Conservation (phyloP, 2,113 vertebrate genomes). For the Odobenus rosmarus region DNA sequence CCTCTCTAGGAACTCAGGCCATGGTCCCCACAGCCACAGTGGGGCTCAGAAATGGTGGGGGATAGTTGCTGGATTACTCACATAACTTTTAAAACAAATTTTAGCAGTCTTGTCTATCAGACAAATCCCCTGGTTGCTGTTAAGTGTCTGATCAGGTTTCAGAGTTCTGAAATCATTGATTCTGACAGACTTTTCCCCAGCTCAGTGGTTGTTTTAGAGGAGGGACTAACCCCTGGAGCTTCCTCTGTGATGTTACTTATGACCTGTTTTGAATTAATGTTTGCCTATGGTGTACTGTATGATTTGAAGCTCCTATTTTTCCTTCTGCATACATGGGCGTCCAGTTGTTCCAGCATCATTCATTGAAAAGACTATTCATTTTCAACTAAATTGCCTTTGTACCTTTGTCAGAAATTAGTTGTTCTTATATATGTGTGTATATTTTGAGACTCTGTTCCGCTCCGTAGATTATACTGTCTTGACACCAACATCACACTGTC, state of each 20-base stretch:
- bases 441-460: background rate
- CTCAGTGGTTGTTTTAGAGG: background rate
- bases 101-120: background rate
- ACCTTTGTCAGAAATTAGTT: background rate
- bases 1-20: background rate
- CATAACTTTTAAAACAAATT: background rate
- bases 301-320: background rate
- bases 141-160: background rate
- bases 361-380: background rate
- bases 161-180: background rate
- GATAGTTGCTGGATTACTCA: background rate
- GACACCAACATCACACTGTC: background rate
- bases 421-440: background rate
- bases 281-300: background rate
- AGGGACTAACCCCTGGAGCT: background rate
- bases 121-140: background rate
- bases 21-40: background rate
- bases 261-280: background rate
- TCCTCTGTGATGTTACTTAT: background rate
- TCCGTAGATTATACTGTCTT: background rate
- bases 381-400: background rate
- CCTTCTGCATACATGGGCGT: background rate
- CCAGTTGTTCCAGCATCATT: constrained; percentile 3
- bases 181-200: background rate
- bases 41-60: background rate